These are phyloP conservation scores for Actinostola sp. DNA, from an alignment of 92 coral and sea anemone species.

Conservation along the genomic window DNA sequence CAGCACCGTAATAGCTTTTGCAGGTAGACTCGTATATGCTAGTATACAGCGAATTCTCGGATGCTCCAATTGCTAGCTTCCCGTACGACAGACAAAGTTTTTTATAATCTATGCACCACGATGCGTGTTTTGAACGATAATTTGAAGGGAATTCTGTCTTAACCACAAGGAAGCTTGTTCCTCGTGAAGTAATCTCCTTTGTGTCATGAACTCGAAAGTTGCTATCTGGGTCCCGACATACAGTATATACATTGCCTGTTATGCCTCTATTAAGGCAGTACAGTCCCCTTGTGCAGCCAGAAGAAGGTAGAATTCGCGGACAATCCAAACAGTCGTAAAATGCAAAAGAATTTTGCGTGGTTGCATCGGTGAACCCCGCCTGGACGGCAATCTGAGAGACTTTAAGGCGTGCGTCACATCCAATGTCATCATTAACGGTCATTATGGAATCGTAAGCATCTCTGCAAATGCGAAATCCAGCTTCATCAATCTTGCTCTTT, in stretches of 20 bases:
- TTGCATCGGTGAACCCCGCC: slow-evolving; percentile 58
- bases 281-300: slow-evolving; percentile 37
- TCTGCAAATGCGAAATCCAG: slow-evolving; percentile 21
- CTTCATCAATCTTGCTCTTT: slow-evolving; percentile 2
- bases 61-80: slow-evolving; percentile 36
- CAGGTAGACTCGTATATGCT: slow-evolving; percentile 10
- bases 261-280: slow-evolving; percentile 35
- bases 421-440: slow-evolving; percentile 35
- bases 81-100: slow-evolving; percentile 60
- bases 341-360: slow-evolving; percentile 50
- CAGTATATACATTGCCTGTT: slow-evolving; percentile 43
- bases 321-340: slow-evolving; percentile 45
- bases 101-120: slow-evolving; percentile 59
- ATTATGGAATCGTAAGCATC: slow-evolving; percentile 39
- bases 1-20: slow-evolving; percentile 29
- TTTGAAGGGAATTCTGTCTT: slow-evolving; percentile 37
- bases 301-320: slow-evolving; percentile 12
- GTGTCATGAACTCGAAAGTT: slow-evolving; percentile 46
- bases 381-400: slow-evolving; percentile 28
- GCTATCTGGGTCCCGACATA: slow-evolving; percentile 57
- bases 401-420: slow-evolving; percentile 28
- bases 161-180: slow-evolving; percentile 36
- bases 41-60: neutral
- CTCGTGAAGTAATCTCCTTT: slow-evolving; percentile 15
- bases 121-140: slow-evolving; percentile 27